phyloP scores from a whole-genome alignment of 1,140 invertebrate species.

The Lepidurus packardi region DNA sequence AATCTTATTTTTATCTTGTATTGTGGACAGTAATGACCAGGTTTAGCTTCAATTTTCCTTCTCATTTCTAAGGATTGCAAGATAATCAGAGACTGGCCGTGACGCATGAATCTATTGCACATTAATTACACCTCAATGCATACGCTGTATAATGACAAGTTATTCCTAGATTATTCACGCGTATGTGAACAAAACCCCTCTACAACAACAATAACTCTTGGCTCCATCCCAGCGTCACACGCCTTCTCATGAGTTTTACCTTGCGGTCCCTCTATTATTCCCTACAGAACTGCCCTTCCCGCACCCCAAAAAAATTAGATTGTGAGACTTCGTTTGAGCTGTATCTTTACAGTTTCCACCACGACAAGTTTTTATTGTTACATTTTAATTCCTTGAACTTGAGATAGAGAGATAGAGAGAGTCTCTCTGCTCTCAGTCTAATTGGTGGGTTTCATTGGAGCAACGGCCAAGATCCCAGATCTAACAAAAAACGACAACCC shows the following conservation, averaged over 20 bases:
- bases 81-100: background rate
- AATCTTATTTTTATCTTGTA: background rate
- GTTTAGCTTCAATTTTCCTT: background rate
- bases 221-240: background rate
- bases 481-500: too few species aligned
- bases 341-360: too few species aligned
- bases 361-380: too few species aligned
- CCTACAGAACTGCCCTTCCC: background rate
- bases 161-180: conserved; percentile 22
- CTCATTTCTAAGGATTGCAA: background rate
- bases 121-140: conserved; percentile 11
- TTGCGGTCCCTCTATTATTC: background rate
- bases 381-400: too few species aligned
- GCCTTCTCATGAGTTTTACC: background rate
- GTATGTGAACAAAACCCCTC: background rate
- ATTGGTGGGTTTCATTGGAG: too few species aligned
- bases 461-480: too few species aligned
- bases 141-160: background rate
- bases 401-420: too few species aligned
- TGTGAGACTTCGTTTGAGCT: background rate
- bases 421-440: too few species aligned
- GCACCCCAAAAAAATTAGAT: background rate
- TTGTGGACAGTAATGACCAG: conserved; percentile 10
- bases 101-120: background rate
- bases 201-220: background rate